Base-by-base conservation (phyloP, 2,888 invertebrate species). In the Caenorhabditis drosophilae region DNA sequence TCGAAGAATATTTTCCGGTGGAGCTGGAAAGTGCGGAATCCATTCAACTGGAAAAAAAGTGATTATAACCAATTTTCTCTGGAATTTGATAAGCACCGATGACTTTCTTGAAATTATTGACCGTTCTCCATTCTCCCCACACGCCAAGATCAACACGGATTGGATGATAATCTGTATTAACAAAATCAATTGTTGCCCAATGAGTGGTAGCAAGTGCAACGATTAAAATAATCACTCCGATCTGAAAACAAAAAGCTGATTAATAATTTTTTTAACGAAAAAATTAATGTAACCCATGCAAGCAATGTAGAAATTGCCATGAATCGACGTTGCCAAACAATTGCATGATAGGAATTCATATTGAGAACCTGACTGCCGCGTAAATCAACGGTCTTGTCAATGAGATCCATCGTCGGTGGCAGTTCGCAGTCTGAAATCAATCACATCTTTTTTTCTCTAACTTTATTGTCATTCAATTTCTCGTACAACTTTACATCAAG, bases 21-120 rank as follows among this genome's bases (percentile, higher is more conserved):
- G 79, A 12, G 67, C 57, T n/a, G 81, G 81, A 55, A 81, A 81
- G 51, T 81, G 81, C 2, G 81, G 78, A 55, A 80, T 81, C 79
- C 79, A 81, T 61, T 82, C 80, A 36, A 68, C 81, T 81, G 68
- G 57, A 78, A 74, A 47, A 49, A 2, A 26, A 41, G 1, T 18
- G 11, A 9, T 6, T 31, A 9, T 12, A 31, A 31, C 12, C 31
- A 9, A 31, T 9, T 9, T 31, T 9, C 12, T 31, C 12, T 31
- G 6, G 12, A 31, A 31, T 9, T 31, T 31, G 12, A 12, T 31
- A 31, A 6, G 31, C 31, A 31, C 31, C 31, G 12, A 31, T 31
- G 6, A 9, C 12, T 12, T 50, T 42, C 11, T 61, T 67, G 27
- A 51, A 62, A 35, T 68, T 73, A 26, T 54, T 59, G 2, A 67